Percentiles rank a stretch among this genome's conserved stretches.
These are phyloP conservation scores for Hypena proboscidalis DNA, from an alignment of 2,888 invertebrate species.

Conservation along the genomic window DNA sequence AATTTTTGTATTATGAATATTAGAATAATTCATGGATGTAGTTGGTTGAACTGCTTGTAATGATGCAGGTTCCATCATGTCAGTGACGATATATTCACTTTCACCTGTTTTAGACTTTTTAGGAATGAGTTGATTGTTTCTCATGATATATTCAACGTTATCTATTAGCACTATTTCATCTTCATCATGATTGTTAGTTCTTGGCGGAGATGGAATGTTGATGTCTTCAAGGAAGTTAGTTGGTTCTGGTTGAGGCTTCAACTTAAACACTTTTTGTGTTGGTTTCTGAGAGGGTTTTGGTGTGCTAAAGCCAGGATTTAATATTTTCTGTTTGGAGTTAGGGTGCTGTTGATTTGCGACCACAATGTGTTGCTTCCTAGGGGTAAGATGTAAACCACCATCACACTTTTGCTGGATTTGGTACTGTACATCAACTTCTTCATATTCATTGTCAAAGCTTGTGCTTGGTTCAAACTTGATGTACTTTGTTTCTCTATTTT, in stretches of 20 bases:
- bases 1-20: slow-evolving; percentile 48
- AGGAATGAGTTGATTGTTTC: slow-evolving; percentile 67
- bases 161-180: slow-evolving; percentile 82
- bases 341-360: slow-evolving; percentile 31
- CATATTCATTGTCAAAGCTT: slow-evolving; percentile 60
- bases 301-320: slow-evolving; percentile 65
- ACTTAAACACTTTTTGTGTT: no score
- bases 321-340: slow-evolving; percentile 68
- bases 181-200: slow-evolving; percentile 22
- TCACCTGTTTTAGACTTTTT: slow-evolving; percentile 47
- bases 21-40: slow-evolving; percentile 61
- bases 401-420: slow-evolving; percentile 67
- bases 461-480: slow-evolving; percentile 65
- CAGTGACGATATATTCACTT: slow-evolving; percentile 59
- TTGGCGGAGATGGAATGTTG: slow-evolving; percentile 34
- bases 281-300: slow-evolving; percentile 43
- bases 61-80: slow-evolving; percentile 57
- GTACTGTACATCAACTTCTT: slow-evolving; percentile 63
- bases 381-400: slow-evolving; percentile 81
- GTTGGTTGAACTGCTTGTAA: slow-evolving; percentile 50
- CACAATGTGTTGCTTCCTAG: slow-evolving; percentile 55
- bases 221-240: slow-evolving; percentile 56
- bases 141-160: slow-evolving; percentile 85
- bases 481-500: slow-evolving; percentile 10
- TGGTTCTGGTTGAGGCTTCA: slow-evolving; percentile 42